phyloP scores from a whole-genome alignment of 2,888 invertebrate species.

The Automeris io region DNA sequence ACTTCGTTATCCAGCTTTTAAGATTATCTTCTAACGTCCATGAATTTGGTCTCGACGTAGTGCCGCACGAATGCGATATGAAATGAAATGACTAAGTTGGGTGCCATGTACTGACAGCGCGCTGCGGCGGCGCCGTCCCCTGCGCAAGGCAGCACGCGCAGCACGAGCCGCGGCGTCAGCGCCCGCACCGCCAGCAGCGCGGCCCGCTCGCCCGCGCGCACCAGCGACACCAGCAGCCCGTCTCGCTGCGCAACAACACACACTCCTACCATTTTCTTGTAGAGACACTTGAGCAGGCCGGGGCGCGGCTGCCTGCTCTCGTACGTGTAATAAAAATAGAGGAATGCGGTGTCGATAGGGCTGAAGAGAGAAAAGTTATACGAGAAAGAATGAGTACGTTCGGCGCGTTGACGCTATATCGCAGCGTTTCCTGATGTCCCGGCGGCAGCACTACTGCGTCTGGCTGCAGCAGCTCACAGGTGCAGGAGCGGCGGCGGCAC shows the following conservation, averaged over 20 bases:
- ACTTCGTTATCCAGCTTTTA: too few relatives aligned
- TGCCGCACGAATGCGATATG: too few relatives aligned
- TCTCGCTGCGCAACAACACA: not conserved
- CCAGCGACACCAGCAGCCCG: slow-evolving; percentile 11
- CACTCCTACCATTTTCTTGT: not conserved
- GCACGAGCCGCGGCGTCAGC: slow-evolving; percentile 41
- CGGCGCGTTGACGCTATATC: slow-evolving; percentile 37
- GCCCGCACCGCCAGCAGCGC: slow-evolving; percentile 44
- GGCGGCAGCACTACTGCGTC: slow-evolving; percentile 28
- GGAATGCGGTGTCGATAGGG: too few relatives aligned
- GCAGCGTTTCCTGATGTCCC: slow-evolving; percentile 11
- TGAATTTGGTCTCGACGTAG: too few relatives aligned
- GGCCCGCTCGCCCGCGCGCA: slow-evolving; percentile 26
- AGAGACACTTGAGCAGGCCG: too few relatives aligned
- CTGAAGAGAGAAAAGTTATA: too few relatives aligned
- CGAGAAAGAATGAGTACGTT: too few relatives aligned
- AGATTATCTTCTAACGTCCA: too few relatives aligned
- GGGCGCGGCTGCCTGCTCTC: too few relatives aligned
- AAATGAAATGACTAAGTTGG: too few relatives aligned
- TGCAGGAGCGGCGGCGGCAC: slow-evolving; percentile 35
- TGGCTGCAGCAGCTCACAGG: slow-evolving; percentile 37
- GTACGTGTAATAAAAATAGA: too few relatives aligned
- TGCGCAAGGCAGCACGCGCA: slow-evolving; percentile 35
- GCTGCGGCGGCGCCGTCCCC: slow-evolving; percentile 15
- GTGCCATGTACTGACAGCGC: slow-evolving; percentile 17